Conservation (phyloP, 2,113 vertebrate species). For the Hyla sarda region DNA sequence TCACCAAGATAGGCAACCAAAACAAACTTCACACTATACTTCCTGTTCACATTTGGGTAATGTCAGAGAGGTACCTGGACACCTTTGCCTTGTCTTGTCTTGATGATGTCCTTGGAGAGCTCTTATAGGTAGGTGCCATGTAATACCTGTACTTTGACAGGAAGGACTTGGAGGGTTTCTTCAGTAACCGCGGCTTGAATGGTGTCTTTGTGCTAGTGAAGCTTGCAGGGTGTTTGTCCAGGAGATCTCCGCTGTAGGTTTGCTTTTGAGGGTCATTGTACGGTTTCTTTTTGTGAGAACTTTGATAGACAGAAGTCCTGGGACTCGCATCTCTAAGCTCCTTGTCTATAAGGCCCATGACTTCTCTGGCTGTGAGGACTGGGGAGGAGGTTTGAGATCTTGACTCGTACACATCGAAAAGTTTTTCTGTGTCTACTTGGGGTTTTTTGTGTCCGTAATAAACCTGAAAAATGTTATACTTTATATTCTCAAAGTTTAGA, state of each 20-base stretch:
- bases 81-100: conserved; percentile 25
- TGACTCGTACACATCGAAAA: neutral
- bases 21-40: neutral
- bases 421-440: neutral
- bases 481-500: too few relatives aligned
- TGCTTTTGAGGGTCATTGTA: conserved; percentile 59
- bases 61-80: conserved; percentile 38
- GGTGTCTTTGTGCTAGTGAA: conserved; percentile 57
- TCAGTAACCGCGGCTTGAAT: conserved; percentile 64
- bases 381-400: conserved; percentile 25
- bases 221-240: conserved; percentile 64
- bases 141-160: conserved; percentile 64
- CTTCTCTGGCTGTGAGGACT: too few relatives aligned
- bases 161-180: conserved; percentile 61
- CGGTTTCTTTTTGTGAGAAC: neutral
- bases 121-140: conserved; percentile 59
- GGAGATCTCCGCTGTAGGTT: conserved; percentile 58
- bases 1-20: too few relatives aligned
- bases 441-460: neutral
- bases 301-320: neutral
- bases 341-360: neutral
- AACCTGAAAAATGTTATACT: neutral
- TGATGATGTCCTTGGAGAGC: neutral
- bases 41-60: neutral
- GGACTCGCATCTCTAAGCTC: neutral